Evolutionary conservation across 2,888 invertebrate genomes (phyloP).

Genomic region (Aricia artaxerxes): DNA sequence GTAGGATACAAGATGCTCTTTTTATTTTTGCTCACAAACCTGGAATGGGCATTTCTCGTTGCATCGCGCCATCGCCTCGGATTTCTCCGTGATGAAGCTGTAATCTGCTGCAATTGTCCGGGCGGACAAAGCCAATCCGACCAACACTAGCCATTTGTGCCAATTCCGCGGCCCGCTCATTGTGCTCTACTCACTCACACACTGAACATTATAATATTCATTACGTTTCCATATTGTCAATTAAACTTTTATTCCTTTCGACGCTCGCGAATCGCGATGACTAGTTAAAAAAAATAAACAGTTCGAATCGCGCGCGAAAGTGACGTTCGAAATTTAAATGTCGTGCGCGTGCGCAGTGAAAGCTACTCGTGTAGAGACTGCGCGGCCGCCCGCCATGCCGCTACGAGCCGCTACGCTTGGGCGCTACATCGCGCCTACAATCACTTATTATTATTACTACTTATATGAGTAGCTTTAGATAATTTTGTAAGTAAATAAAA

Average conservation of each 20-base stretch:
- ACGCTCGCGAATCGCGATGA: slow-evolving; percentile 33
- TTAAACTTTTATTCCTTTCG: slow-evolving; percentile 15
- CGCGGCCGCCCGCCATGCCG: slow-evolving; percentile 51
- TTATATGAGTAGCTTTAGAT: neutral
- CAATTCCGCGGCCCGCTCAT: slow-evolving; percentile 76
- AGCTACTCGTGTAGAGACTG: slow-evolving; percentile 65
- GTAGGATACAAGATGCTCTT: neutral
- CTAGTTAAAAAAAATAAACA: slow-evolving; percentile 32
- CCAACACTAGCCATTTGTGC: slow-evolving; percentile 78
- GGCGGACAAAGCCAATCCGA: slow-evolving; percentile 80
- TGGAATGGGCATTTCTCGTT: slow-evolving; percentile 78
- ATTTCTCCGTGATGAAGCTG: slow-evolving; percentile 77
- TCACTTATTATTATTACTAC: slow-evolving; percentile 3
- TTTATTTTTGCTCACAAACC: slow-evolving; percentile 54
- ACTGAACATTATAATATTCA: slow-evolving; percentile 49
- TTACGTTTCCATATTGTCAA: slow-evolving; percentile 38
- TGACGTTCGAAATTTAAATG: slow-evolving; percentile 51
- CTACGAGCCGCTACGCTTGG: slow-evolving; percentile 65
- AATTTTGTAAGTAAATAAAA: neutral
- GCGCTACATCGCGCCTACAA: slow-evolving; percentile 56
- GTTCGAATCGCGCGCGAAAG: slow-evolving; percentile 49
- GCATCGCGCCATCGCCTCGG: slow-evolving; percentile 76
- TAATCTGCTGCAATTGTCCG: slow-evolving; percentile 79
- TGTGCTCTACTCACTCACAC: slow-evolving; percentile 62
- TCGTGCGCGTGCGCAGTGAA: slow-evolving; percentile 69